phyloP scores from a whole-genome alignment of 2,113 vertebrate species.

The Nycticryphes semicollaris region DNA sequence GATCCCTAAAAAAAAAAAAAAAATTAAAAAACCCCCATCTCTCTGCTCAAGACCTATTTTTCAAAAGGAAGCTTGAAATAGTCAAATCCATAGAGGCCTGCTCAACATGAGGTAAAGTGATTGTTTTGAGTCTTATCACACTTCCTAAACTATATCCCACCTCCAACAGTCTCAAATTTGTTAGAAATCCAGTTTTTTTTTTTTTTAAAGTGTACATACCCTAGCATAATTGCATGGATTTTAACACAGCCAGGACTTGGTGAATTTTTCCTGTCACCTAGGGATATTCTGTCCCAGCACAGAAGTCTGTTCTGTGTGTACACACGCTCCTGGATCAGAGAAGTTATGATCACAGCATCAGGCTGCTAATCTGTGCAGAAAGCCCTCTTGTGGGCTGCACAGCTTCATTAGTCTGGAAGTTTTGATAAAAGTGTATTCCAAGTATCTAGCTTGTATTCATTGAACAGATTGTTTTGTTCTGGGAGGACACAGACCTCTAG shows the following conservation, averaged over 20 bases:
- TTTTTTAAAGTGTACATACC: neutral
- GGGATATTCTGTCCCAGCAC: neutral
- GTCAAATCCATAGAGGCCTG: neutral
- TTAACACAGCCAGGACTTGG: neutral
- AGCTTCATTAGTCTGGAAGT: neutral
- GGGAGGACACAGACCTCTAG: neutral
- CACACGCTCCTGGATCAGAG: neutral
- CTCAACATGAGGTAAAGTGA: neutral
- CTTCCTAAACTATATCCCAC: neutral
- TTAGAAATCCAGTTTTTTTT: neutral
- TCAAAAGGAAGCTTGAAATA: neutral
- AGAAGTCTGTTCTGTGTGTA: neutral
- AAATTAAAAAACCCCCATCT: too few species aligned
- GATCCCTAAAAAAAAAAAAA: neutral
- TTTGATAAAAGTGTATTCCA: neutral
- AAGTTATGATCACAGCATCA: neutral
- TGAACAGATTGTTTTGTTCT: neutral
- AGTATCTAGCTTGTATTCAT: neutral
- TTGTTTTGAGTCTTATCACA: neutral
- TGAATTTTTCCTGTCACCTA: neutral
- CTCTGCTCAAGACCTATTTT: neutral
- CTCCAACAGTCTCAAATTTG: neutral
- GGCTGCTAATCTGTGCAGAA: neutral
- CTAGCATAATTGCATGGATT: neutral
- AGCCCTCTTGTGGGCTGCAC: neutral